Conservation (phyloP, 2,797 vertebrate species). For the Xiphophorus birchmanni region DNA sequence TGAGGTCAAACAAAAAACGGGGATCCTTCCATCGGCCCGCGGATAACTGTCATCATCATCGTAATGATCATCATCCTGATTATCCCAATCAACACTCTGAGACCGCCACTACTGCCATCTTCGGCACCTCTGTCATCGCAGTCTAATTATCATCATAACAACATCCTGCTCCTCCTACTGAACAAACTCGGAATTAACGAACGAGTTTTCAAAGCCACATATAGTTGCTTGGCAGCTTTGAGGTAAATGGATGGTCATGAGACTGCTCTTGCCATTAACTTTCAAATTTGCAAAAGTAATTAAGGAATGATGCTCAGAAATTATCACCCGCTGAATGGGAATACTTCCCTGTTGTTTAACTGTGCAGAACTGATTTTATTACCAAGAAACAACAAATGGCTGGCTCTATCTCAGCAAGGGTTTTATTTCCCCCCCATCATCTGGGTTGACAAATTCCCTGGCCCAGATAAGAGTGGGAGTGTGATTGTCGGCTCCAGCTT, state of each 20-base stretch:
- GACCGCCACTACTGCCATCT: constrained; percentile 23
- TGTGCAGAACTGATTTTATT: constrained; percentile 61
- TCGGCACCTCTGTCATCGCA: constrained; percentile 17
- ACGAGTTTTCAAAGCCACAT: neutral
- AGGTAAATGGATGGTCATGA: constrained; percentile 10
- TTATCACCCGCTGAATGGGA: constrained; percentile 42
- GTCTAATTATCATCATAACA: constrained; percentile 33
- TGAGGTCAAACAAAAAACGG: constrained; percentile 35
- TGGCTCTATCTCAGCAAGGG: constrained; percentile 30
- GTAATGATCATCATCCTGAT: constrained; percentile 53
- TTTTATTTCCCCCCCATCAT: constrained; percentile 24
- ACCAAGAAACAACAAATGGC: constrained; percentile 50
- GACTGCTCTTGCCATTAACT: constrained; percentile 27
- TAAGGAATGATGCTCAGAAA: constrained; percentile 34
- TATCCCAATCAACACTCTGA: constrained; percentile 54
- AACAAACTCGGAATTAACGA: neutral
- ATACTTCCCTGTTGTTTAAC: constrained; percentile 48
- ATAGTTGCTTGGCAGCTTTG: constrained; percentile 10
- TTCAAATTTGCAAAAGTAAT: constrained; percentile 41
- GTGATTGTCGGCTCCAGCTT: constrained; percentile 41
- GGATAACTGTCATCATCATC: constrained; percentile 41
- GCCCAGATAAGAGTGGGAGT: constrained; percentile 48
- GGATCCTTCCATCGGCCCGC: constrained; percentile 18
- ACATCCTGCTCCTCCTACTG: neutral
- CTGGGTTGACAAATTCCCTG: constrained; percentile 23